A percentile compares a stretch with the other conserved stretches of the same genome.
Conservation (phyloP, 2,888 invertebrate genomes). For the Tanaodytes sp. region DNA sequence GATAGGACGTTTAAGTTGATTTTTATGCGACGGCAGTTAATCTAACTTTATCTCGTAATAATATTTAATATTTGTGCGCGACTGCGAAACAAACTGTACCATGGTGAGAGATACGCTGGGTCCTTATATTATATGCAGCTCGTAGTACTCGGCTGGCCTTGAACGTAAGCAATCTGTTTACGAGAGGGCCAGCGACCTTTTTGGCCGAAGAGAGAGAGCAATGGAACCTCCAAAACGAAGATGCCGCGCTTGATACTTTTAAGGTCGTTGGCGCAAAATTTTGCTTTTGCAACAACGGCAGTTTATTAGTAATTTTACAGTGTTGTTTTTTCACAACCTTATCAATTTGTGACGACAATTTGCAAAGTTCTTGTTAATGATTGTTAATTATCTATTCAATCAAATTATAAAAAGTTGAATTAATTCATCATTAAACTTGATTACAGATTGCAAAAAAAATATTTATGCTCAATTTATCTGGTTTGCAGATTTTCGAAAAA, state of each 20-base stretch:
- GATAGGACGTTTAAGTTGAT: constrained; percentile 30
- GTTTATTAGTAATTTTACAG: too few species aligned
- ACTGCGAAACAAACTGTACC: constrained; percentile 43
- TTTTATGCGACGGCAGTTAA: constrained; percentile 36
- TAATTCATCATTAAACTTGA: too few species aligned
- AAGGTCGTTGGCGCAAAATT: constrained; percentile 40
- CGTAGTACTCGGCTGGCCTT: constrained; percentile 65
- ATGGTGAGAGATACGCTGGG: constrained; percentile 49
- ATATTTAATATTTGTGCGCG: constrained; percentile 37
- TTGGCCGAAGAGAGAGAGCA: constrained; percentile 45
- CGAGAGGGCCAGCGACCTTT: constrained; percentile 66
- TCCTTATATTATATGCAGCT: constrained; percentile 55
- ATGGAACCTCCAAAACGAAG: constrained; percentile 47
- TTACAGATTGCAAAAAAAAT: too few species aligned
- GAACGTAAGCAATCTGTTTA: constrained; percentile 70
- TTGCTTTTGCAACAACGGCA: too few species aligned
- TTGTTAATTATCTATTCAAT: too few species aligned
- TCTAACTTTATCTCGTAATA: constrained; percentile 26
- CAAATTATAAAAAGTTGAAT: too few species aligned
- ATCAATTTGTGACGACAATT: too few species aligned
- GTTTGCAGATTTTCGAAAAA: too few species aligned
- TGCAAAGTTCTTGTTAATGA: too few species aligned
- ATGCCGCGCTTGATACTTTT: constrained; percentile 47
- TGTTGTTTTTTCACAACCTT: too few species aligned
- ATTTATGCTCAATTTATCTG: too few species aligned